phyloP scores from a whole-genome alignment of 2,888 invertebrate species.

The Rhingia rostrata region DNA sequence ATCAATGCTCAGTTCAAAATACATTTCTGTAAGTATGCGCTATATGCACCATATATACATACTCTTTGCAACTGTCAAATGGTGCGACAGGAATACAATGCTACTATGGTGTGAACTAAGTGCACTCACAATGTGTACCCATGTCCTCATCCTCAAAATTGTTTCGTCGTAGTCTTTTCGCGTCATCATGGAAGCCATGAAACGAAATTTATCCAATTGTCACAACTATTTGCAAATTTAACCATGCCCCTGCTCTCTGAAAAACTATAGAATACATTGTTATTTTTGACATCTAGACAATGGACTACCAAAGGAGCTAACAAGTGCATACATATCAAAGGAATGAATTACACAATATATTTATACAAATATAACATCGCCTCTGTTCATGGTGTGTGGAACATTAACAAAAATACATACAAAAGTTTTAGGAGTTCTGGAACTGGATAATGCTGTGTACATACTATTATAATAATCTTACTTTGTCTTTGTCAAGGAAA shows the following conservation, averaged over 20 bases:
- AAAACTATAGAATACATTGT: slow-evolving; percentile 61
- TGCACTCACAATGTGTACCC: slow-evolving; percentile 27
- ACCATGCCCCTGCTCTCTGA: slow-evolving; percentile 8
- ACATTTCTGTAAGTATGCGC: slow-evolving; percentile 18
- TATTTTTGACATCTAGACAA: slow-evolving; percentile 73
- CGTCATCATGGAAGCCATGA: slow-evolving; percentile 65
- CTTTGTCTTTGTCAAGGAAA: slow-evolving; percentile 65
- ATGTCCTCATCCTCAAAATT: slow-evolving; percentile 10
- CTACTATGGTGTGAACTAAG: slow-evolving; percentile 9
- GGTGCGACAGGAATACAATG: slow-evolving; percentile 19
- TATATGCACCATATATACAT: neutral
- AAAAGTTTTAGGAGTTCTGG: slow-evolving; percentile 59
- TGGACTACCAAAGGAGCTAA: slow-evolving; percentile 69
- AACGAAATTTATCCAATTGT: slow-evolving; percentile 71
- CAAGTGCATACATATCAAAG: slow-evolving; percentile 55
- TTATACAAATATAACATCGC: slow-evolving; percentile 7
- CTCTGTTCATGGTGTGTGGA: slow-evolving; percentile 43
- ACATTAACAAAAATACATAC: slow-evolving; percentile 67
- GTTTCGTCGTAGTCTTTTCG: slow-evolving; percentile 22
- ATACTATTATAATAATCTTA: slow-evolving; percentile 35
- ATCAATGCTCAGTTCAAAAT: slow-evolving; percentile 64
- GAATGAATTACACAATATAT: slow-evolving; percentile 8
- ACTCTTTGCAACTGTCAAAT: slow-evolving; percentile 31
- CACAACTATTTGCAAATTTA: slow-evolving; percentile 68
- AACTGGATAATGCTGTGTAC: slow-evolving; percentile 31